phyloP scores from a whole-genome alignment of 2,797 vertebrate species.

The Rhinogobio ventralis region DNA sequence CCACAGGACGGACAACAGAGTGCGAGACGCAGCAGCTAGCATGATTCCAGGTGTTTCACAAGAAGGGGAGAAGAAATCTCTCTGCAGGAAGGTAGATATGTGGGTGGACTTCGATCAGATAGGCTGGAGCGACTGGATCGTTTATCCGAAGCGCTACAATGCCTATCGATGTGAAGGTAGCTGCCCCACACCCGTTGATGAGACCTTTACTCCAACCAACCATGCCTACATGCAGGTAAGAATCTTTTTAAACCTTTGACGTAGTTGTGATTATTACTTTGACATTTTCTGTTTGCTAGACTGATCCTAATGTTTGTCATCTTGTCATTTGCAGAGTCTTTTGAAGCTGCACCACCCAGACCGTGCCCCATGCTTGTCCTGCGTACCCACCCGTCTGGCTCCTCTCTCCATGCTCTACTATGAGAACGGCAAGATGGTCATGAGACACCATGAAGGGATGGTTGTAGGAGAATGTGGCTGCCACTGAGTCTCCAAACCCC shows the following conservation, averaged over 20 bases:
- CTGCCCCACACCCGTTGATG: constrained; percentile 86
- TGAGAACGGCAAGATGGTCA: constrained; percentile 79
- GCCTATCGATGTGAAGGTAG: constrained; percentile 86
- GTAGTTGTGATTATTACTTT: background rate
- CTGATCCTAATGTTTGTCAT: constrained; percentile 48
- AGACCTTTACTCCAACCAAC: constrained; percentile 87
- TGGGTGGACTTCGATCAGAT: constrained; percentile 87
- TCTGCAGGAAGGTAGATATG: constrained; percentile 86
- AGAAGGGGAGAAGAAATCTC: constrained; percentile 54
- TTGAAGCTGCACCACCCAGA: constrained; percentile 83
- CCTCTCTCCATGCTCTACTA: constrained; percentile 90
- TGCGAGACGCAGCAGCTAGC: constrained; percentile 50
- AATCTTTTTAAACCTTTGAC: background rate
- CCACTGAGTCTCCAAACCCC: constrained; percentile 71
- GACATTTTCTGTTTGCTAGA: background rate
- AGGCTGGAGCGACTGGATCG: constrained; percentile 87
- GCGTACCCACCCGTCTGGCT: constrained; percentile 82
- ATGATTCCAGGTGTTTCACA: constrained; percentile 10
- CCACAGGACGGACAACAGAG: constrained; percentile 67
- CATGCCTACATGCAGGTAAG: constrained; percentile 92
- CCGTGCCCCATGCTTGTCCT: constrained; percentile 81
- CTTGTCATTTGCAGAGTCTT: constrained; percentile 79
- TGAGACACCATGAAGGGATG: constrained; percentile 88
- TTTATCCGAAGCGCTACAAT: constrained; percentile 86
- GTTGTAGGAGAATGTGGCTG: constrained; percentile 88